A percentile compares a stretch with the other conserved stretches of the same genome.
These are phyloP conservation scores for Percina caprodes DNA, from an alignment of 2,113 vertebrate genomes.

Conservation along the genomic window DNA sequence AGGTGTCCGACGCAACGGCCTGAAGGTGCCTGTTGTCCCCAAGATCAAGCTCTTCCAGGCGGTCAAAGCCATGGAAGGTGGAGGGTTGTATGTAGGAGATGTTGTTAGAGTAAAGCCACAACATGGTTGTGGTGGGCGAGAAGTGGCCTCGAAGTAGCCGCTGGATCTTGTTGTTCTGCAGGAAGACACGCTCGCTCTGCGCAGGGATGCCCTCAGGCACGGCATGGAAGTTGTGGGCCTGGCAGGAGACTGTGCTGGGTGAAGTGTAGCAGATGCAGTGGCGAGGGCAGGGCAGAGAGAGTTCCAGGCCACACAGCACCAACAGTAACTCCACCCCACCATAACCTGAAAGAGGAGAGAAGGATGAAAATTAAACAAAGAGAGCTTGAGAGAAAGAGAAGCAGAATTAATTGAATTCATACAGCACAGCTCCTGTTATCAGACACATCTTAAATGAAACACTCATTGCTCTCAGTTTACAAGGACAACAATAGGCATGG, in stretches of 20 bases:
- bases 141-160: conserved; percentile 93
- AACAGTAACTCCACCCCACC: conserved; percentile 91
- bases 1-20: conserved; percentile 92
- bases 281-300: conserved; percentile 87
- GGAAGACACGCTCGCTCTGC: conserved; percentile 94
- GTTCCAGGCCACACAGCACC: conserved; percentile 90
- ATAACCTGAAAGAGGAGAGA: conserved; percentile 79
- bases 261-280: conserved; percentile 97
- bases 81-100: conserved; percentile 95
- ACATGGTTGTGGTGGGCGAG: conserved; percentile 92
- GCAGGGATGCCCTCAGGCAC: conserved; percentile 95
- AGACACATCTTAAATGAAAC: conserved; percentile 63
- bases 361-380: neutral
- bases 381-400: conserved; percentile 28
- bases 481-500: conserved; percentile 69
- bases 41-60: conserved; percentile 96
- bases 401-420: conserved; percentile 66
- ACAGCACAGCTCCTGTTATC: conserved; percentile 57
- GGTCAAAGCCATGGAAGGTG: conserved; percentile 93
- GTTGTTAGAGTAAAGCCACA: conserved; percentile 99
- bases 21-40: conserved; percentile 94
- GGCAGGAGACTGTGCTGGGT: conserved; percentile 98
- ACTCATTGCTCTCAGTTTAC: conserved; percentile 71
- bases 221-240: conserved; percentile 93
- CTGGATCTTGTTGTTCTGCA: conserved; percentile 97